Conservation (phyloP, 2,113 vertebrate species). For the Elephantulus edwardii region DNA sequence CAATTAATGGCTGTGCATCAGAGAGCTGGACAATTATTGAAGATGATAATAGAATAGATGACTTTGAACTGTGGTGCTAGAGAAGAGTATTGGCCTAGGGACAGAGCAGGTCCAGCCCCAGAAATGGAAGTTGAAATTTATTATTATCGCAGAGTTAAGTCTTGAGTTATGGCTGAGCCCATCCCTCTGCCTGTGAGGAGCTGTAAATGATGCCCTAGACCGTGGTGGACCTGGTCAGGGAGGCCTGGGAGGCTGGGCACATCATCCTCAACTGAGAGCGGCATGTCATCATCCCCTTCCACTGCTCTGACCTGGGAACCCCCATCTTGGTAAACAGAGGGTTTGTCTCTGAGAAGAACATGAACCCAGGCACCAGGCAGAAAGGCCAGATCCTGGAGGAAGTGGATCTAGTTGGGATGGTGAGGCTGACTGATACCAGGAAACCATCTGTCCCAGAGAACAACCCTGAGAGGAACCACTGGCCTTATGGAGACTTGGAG, state of each 20-base stretch:
- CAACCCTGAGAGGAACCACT: constrained; percentile 87
- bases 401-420: constrained; percentile 91
- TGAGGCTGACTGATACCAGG: constrained; percentile 90
- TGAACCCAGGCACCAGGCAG: constrained; percentile 90
- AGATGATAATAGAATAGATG: no score
- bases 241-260: constrained; percentile 86
- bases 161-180: constrained; percentile 87
- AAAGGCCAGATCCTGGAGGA: constrained; percentile 93
- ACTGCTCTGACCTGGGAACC: constrained; percentile 91
- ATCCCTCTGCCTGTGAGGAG: constrained; percentile 91
- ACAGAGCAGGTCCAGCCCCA: constrained; percentile 97
- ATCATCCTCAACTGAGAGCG: constrained; percentile 87
- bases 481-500: constrained; percentile 93
- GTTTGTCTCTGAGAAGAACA: constrained; percentile 91
- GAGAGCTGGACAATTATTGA: no score
- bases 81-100: constrained; percentile 93
- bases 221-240: constrained; percentile 88
- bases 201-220: constrained; percentile 93
- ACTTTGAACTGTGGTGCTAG: no score
- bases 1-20: no score
- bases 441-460: constrained; percentile 94
- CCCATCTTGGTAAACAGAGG: constrained; percentile 97
- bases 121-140: constrained; percentile 93
- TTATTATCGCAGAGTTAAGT: constrained; percentile 88
- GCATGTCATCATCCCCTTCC: constrained; percentile 95